These are phyloP conservation scores for Chloropsis cyanopogon DNA, from an alignment of 2,113 vertebrate genomes.

Conservation along the genomic window DNA sequence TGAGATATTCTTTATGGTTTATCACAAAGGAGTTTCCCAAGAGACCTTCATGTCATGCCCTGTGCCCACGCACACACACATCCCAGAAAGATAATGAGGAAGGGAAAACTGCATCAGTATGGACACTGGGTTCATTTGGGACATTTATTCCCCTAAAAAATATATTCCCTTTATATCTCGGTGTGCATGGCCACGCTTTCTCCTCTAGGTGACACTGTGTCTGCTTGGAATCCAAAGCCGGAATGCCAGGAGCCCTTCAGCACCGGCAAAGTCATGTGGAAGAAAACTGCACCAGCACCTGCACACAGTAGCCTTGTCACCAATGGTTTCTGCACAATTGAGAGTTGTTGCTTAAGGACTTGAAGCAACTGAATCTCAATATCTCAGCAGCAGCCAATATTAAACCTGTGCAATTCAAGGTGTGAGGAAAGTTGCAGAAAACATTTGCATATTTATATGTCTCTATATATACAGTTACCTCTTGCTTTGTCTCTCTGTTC, in stretches of 20 bases:
- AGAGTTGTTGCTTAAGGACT: neutral
- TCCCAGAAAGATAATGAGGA: neutral
- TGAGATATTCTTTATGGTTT: neutral
- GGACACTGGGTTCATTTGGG: neutral
- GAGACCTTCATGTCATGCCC: neutral
- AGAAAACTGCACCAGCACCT: conserved; percentile 38
- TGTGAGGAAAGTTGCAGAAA: neutral
- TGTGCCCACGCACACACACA: neutral
- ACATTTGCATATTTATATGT: neutral
- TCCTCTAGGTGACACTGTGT: conserved; percentile 69
- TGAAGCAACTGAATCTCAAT: neutral
- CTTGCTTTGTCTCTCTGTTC: neutral
- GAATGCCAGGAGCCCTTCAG: conserved; percentile 5
- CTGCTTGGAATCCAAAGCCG: conserved; percentile 21
- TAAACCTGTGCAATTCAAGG: neutral
- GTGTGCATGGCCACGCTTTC: neutral
- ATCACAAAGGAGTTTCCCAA: conserved; percentile 52
- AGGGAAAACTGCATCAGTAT: neutral
- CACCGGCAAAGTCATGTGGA: conserved; percentile 2
- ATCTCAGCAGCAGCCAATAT: neutral
- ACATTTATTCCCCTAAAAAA: neutral
- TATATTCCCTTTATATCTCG: neutral
- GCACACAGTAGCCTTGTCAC: neutral
- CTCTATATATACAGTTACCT: neutral
- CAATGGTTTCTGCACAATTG: neutral